phyloP scores from a whole-genome alignment of 2,888 invertebrate genomes.

The Smittia aterrima region DNA sequence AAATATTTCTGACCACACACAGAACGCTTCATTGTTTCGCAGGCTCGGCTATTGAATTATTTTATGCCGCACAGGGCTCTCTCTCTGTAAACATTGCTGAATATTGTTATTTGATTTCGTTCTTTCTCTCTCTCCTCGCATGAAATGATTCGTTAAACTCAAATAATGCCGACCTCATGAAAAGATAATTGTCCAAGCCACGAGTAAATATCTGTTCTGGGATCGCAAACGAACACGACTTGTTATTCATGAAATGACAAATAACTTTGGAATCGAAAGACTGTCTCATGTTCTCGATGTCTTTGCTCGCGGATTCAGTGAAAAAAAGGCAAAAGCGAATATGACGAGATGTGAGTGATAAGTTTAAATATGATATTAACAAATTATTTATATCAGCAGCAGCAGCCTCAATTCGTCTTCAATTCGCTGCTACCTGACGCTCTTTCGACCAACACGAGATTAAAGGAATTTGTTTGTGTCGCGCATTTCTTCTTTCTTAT shows the following conservation, averaged over 20 bases:
- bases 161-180: conserved; percentile 28
- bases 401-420: background rate
- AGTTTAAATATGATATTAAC: conserved; percentile 35
- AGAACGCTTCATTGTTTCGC: conserved; percentile 36
- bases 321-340: no score
- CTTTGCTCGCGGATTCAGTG: background rate
- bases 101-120: conserved; percentile 33
- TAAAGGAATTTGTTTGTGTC: conserved; percentile 8
- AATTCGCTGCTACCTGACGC: background rate
- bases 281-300: conserved; percentile 29
- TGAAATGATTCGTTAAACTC: conserved; percentile 38
- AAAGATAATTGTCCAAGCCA: conserved; percentile 15
- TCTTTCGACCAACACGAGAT: background rate
- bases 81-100: conserved; percentile 26
- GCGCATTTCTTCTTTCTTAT: conserved; percentile 19
- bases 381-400: conserved; percentile 26
- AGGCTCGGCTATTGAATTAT: conserved; percentile 33
- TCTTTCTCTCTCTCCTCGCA: no score
- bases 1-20: conserved; percentile 39
- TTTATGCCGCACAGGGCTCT: conserved; percentile 18
- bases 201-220: conserved; percentile 6
- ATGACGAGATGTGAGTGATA: conserved; percentile 1
- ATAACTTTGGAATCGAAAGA: conserved; percentile 29
- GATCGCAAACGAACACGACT: conserved; percentile 28
- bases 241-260: conserved; percentile 36